Evolutionary conservation across 2,797 vertebrate species (phyloP), one percentile per base, ranked within the genome.

Genomic region (Limosa lapponica): DNA sequence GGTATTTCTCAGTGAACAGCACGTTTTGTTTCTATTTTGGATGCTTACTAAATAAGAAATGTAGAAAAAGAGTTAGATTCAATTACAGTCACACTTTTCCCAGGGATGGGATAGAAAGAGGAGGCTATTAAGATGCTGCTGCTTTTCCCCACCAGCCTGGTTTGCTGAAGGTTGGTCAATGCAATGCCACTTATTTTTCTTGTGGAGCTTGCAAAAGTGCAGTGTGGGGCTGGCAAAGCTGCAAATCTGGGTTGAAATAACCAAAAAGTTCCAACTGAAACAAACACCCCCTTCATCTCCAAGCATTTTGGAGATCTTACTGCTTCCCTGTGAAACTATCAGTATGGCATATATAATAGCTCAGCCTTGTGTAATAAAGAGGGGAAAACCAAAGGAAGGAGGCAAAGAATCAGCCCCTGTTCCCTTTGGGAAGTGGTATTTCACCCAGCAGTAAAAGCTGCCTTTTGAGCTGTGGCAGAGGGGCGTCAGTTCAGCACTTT

Each of bases 61-160:
- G 28, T 61, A 37, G 72, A 65, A 89, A 75, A 67, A 71, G 25
- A 81, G 36, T 58, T 84, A 28, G 51, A 52, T 80, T 85, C 14
- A 71, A 2, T 70, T 77, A 39, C 32, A 48, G 27, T 54, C 49
- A 49, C 18, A 10, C 65, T 78, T 61, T 79, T 88, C 73, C 52
- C 65, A 90, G 52, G 48, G 13, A 17, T 82, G 34, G 36, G 58
- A 74, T 39, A 90, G 87, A 83, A 95, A 54, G 67, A 85, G 27
- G 37, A 93, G 74, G 37, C 41, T 86, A 39, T 86, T 95, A 88
- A 86, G 79, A 65, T 89, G 91, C 81, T 91, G 28, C 44, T 82
- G 51, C 55, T 81, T 80, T 22, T 88, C 37, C 73, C 11, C 16
- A 39, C 49, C 61, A 74, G 69, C 69, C 54, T 67, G 52, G 28